Percentiles rank a stretch among this genome's conserved stretches.
These are phyloP conservation scores for Rhizoglyphus robini DNA, from an alignment of 1,140 invertebrate genomes.

Conservation along the genomic window DNA sequence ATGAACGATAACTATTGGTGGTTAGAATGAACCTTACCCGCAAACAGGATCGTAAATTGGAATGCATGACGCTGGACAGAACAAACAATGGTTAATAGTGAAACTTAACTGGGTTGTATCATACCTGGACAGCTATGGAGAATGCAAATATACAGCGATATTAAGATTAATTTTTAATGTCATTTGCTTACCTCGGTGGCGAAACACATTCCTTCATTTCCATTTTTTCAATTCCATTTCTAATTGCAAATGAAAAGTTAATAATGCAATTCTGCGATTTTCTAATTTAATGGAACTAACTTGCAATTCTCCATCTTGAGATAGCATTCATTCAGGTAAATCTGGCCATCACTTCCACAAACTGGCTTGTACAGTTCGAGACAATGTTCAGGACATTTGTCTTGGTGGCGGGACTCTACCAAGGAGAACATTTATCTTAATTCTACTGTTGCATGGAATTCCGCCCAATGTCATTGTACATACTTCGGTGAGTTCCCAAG, in stretches of 20 bases:
- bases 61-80: slow-evolving; percentile 68
- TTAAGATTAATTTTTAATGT: neutral
- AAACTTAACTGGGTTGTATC: neutral
- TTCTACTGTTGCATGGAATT: neutral
- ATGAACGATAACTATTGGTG: neutral
- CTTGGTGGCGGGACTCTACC: slow-evolving; percentile 14
- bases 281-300: slow-evolving; percentile 37
- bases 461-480: neutral
- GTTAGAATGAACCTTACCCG: slow-evolving; percentile 35
- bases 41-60: slow-evolving; percentile 78
- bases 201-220: neutral
- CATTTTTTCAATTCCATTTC: slow-evolving; percentile 14
- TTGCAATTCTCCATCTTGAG: slow-evolving; percentile 79
- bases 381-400: slow-evolving; percentile 22
- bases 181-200: neutral
- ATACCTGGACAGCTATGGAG: neutral
- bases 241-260: neutral
- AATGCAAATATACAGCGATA: neutral
- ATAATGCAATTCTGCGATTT: neutral
- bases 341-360: slow-evolving; percentile 40
- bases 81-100: neutral
- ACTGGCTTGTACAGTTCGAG: slow-evolving; percentile 46
- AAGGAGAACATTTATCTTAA: neutral
- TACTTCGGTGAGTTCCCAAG: slow-evolving; percentile 15
- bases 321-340: slow-evolving; percentile 81